Conservation (phyloP, 2,797 vertebrate species). For the Setipinna tenuifilis region DNA sequence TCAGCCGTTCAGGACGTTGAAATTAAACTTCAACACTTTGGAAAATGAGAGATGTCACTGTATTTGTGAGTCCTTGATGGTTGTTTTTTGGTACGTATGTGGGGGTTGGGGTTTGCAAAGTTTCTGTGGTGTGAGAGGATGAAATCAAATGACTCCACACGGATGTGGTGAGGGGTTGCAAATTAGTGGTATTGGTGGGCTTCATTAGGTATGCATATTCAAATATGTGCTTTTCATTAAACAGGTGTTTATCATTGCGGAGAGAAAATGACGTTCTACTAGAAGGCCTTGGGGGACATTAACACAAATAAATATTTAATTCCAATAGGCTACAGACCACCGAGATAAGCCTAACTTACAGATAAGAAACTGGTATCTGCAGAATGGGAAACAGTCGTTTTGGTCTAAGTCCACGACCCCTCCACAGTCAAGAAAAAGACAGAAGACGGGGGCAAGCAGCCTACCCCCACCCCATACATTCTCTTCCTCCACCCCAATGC, state of each 20-base stretch:
- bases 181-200: not conserved
- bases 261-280: not conserved
- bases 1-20: not conserved
- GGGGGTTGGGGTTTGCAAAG: not conserved
- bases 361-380: too few relatives aligned
- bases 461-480: too few relatives aligned
- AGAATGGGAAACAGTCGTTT: too few relatives aligned
- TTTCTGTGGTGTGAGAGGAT: not conserved
- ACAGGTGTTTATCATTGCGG: not conserved
- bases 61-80: not conserved
- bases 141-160: not conserved
- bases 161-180: not conserved
- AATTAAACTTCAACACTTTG: slow-evolving; percentile 13
- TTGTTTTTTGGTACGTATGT: too few relatives aligned
- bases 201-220: not conserved
- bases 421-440: too few relatives aligned
- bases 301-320: not conserved
- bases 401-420: too few relatives aligned
- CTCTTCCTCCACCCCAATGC: too few relatives aligned
- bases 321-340: too few relatives aligned
- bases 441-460: too few relatives aligned
- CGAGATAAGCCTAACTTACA: too few relatives aligned
- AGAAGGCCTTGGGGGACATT: too few relatives aligned
- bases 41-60: not conserved
- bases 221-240: not conserved